Percentiles rank a stretch among this genome's conserved stretches.
Conservation (phyloP, 53 echinoderm and acorn worm genomes). For the Pentamera pediparva region DNA sequence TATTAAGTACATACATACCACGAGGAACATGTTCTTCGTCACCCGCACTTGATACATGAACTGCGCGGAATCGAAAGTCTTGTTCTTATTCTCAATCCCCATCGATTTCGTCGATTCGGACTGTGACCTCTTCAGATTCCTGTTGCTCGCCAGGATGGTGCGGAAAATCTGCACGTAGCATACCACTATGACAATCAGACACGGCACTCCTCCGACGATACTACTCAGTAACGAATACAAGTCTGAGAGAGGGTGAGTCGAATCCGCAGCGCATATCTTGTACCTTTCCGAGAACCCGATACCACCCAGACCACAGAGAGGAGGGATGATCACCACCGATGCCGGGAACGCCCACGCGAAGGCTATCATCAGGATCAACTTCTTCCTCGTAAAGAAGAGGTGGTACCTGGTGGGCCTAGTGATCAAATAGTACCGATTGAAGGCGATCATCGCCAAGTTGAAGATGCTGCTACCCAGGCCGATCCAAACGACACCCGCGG, state of each 20-base stretch:
- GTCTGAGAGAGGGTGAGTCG: constrained; percentile 33
- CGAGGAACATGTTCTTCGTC: constrained; percentile 60
- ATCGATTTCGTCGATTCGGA: not conserved
- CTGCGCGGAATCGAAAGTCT: constrained; percentile 3
- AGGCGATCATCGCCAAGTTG: constrained; percentile 52
- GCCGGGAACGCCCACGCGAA: constrained; percentile 42
- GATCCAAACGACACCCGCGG: constrained; percentile 27
- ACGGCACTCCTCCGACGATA: constrained; percentile 35
- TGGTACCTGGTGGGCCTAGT: constrained; percentile 34
- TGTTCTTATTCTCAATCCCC: not conserved
- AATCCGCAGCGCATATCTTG: constrained; percentile 44
- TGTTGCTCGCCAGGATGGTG: constrained; percentile 19
- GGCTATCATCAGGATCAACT: constrained; percentile 35
- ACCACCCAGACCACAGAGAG: constrained; percentile 37
- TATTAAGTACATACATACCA: constrained; percentile 45
- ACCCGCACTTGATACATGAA: constrained; percentile 42
- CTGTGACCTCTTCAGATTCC: constrained; percentile 29
- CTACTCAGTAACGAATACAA: constrained; percentile 35
- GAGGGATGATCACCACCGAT: constrained; percentile 10
- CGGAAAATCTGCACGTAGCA: constrained; percentile 44
- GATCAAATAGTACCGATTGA: constrained; percentile 49
- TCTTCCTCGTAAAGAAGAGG: constrained; percentile 23
- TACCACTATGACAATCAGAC: constrained; percentile 36
- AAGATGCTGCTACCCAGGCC: constrained; percentile 41
- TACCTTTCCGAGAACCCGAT: constrained; percentile 48